These are phyloP conservation scores for Bucorvus abyssinicus DNA, from an alignment of 2,797 vertebrate genomes.

Conservation along the genomic window DNA sequence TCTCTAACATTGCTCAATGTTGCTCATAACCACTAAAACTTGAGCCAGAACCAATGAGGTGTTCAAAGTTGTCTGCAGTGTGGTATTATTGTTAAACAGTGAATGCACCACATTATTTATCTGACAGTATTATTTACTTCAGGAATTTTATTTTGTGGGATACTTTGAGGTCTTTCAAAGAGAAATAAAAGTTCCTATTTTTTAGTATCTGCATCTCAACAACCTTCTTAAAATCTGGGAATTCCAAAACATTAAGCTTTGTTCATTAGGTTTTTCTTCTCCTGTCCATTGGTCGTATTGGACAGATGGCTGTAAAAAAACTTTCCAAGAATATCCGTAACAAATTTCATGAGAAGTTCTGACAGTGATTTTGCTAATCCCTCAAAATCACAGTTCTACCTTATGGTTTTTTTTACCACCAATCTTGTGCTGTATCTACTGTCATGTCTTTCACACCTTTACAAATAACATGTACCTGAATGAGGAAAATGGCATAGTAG, in stretches of 20 bases:
- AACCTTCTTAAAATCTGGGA: background rate
- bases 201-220: background rate
- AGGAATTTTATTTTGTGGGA: background rate
- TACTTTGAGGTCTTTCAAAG: background rate
- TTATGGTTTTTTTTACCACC: background rate
- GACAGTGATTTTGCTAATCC: background rate
- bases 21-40: background rate
- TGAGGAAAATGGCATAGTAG: background rate
- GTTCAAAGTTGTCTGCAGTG: background rate
- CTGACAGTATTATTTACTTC: background rate
- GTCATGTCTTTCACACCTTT: background rate
- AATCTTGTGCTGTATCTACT: background rate
- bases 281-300: background rate
- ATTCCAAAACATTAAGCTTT: background rate
- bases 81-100: background rate
- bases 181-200: background rate
- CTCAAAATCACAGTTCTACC: background rate
- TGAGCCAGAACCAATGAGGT: background rate
- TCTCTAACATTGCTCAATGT: background rate
- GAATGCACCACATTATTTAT: background rate
- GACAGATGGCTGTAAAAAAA: background rate
- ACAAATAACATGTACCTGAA: background rate
- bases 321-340: background rate
- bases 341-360: background rate
- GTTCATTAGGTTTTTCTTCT: background rate